Base-by-base conservation (phyloP, 1,140 invertebrate genomes). In the Acromyrmex heyeri region DNA sequence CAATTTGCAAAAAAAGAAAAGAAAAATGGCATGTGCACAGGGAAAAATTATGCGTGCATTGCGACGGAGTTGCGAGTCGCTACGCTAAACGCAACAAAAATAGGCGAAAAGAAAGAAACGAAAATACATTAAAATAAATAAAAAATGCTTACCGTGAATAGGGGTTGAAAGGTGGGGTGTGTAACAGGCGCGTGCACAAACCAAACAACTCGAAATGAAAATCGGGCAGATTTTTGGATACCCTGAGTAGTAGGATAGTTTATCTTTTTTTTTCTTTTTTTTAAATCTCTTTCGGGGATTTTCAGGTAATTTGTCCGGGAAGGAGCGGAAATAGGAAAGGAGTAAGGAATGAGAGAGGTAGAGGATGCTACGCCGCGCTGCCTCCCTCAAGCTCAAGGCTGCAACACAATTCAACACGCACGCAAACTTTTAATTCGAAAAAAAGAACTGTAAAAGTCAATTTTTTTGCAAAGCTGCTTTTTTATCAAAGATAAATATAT, bases 121-220 rank as follows among this genome's bases (percentile, higher is more conserved):
- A 89, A 91, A 64, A 78, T 92, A 88, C 92, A 93, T 91, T 93
- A 85, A 93, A 94, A 93, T 94, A 93, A 95, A 95, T 95, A 93
- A 95, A 95, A 95, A 94, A 94, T 95, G 94, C 95, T 95, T 95
- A 95, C 95, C 95, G 94, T 95, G 90, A 95, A 91, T 94, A 92
- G 92, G 95, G 94, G 93, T 95, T 95, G 94, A 94, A 95, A 91
- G 95, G 94, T 95, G 94, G 94, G 94, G 87, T 94, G 94, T 95
- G 94, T 95, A 94, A 95, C 95, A 95, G 94, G 94, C 94, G 93
- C 94, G 94, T 95, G 94, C 94, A 95, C 94, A 95, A 95, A 95
- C 95, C 94, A 95, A 95, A 95, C 93, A 95, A 95, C 95, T 95
- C 93, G 94, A 95, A 95, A 95, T 95, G 94, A 95, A 95, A 95